Base-by-base conservation (phyloP, 1,140 invertebrate species). In the Octopus bimaculoides region DNA sequence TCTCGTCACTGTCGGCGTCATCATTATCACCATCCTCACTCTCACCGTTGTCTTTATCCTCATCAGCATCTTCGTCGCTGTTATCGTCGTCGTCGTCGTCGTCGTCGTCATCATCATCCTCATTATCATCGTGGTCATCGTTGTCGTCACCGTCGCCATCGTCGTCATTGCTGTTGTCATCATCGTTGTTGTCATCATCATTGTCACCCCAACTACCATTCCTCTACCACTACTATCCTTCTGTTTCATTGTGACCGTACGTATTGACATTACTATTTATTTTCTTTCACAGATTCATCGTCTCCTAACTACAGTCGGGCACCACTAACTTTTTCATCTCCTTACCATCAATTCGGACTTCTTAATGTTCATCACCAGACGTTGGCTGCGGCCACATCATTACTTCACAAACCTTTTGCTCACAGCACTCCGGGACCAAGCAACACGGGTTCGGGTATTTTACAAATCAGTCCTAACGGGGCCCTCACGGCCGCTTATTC, bases 311-410 rank as follows among this genome's bases (percentile, higher is more conserved):
- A 52, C 20, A 12, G 56, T 41, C 79, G 79, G 17, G 20, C 41
- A 5, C 66, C 79, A 0, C 52, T 80, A 17, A 53, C 75, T 4
- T 77, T 77, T 26, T 76, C 76, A 53, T 80, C 78, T 56, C 76
- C 80, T 26, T 76, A 80, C 20, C 79, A 81, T 17, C 82, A 81
- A 66, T n/a, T 83, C 54, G 80, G 82, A 4, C 52, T 84, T 4
- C 77, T 84, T 69, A 81, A 82, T 14, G 77, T 82, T 26, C 83
- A 84, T n/a, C 82, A 82, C 10, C 83, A 84, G 71, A 75, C 79
- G 3, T 54, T 81, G 0, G 80, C 81, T 12, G 74, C 74, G 77
- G 79, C 82, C 69, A 41, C 74, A 14, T 52, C 41, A 7, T 73
- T 83, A 26, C 73, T 83, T n/a, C 82, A 83, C 26, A 81, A 82